A percentile compares a stretch with the other conserved stretches of the same genome.
phyloP scores from a whole-genome alignment of 2,888 invertebrate genomes.

The Cerastoderma edule region DNA sequence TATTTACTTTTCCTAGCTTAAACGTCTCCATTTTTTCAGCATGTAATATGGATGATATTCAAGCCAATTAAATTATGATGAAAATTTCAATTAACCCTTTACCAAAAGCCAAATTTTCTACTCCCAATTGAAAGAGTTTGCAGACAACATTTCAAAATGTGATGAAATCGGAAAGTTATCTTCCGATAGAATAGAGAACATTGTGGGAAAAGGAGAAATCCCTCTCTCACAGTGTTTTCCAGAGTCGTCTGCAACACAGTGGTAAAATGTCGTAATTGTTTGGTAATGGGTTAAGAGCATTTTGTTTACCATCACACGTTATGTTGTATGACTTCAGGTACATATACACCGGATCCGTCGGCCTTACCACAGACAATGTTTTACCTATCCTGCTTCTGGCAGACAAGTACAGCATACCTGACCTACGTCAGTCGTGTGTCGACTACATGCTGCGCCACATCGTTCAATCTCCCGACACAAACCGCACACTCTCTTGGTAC shows the following conservation, averaged over 20 bases:
- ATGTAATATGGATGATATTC: neutral
- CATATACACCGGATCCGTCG: slow-evolving; percentile 72
- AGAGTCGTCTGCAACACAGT: no score
- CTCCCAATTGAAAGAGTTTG: no score
- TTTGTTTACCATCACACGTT: no score
- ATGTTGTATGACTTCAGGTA: slow-evolving; percentile 64
- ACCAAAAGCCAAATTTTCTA: no score
- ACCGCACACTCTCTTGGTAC: slow-evolving; percentile 78
- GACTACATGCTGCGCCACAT: slow-evolving; percentile 77
- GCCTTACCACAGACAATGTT: slow-evolving; percentile 73
- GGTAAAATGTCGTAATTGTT: no score
- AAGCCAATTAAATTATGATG: neutral
- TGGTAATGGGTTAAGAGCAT: neutral
- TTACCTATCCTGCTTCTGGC: slow-evolving; percentile 74
- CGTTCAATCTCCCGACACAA: slow-evolving; percentile 77
- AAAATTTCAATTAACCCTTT: neutral
- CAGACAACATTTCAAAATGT: no score
- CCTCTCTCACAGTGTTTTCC: no score
- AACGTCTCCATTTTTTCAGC: neutral
- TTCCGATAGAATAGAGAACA: no score
- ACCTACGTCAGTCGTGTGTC: slow-evolving; percentile 77
- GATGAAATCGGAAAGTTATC: no score
- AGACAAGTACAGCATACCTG: slow-evolving; percentile 75
- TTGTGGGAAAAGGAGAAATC: no score
- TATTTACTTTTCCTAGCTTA: neutral